These are phyloP conservation scores for Lasioglossum villosulum DNA, from an alignment of 2,888 invertebrate genomes.

Conservation along the genomic window DNA sequence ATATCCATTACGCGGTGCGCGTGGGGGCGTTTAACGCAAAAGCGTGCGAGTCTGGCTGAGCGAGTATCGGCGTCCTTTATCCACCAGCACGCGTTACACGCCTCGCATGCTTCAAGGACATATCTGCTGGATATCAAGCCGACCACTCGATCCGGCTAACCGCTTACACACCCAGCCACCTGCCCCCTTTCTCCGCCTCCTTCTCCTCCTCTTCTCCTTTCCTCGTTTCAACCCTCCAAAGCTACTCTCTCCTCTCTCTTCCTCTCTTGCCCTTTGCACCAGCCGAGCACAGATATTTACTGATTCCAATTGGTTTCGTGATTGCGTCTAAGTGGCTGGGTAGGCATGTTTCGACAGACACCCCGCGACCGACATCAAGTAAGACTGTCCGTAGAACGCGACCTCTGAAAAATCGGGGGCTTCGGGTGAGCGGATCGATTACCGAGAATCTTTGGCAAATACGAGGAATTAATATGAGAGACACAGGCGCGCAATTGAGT, in stretches of 20 bases:
- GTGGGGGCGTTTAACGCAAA: conserved; percentile 62
- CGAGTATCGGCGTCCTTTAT: conserved; percentile 63
- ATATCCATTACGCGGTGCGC: conserved; percentile 70
- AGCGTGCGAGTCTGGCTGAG: conserved; percentile 37
- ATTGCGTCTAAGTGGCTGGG: conserved; percentile 77
- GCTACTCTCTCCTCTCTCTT: conserved; percentile 28
- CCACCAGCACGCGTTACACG: conserved; percentile 69
- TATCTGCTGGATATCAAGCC: conserved; percentile 80
- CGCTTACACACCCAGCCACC: conserved; percentile 66
- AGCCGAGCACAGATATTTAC: conserved; percentile 77
- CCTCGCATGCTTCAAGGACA: conserved; percentile 83
- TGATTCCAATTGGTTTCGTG: conserved; percentile 83
- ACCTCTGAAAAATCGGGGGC: background rate
- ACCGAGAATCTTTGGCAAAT: background rate
- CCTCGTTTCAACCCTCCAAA: conserved; percentile 25
- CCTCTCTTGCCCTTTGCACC: conserved; percentile 55
- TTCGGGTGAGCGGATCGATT: conserved; percentile 3
- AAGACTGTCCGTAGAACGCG: background rate
- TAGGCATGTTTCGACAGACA: conserved; percentile 40
- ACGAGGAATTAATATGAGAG: no score
- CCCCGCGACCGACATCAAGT: conserved; percentile 24
- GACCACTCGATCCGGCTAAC: conserved; percentile 74
- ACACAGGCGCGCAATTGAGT: background rate
- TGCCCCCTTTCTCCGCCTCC: conserved; percentile 24
- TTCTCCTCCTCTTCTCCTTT: conserved; percentile 16